A percentile compares a stretch with the other conserved stretches of the same genome.
phyloP scores from a whole-genome alignment of 2,113 vertebrate genomes.

The Myodes glareolus region DNA sequence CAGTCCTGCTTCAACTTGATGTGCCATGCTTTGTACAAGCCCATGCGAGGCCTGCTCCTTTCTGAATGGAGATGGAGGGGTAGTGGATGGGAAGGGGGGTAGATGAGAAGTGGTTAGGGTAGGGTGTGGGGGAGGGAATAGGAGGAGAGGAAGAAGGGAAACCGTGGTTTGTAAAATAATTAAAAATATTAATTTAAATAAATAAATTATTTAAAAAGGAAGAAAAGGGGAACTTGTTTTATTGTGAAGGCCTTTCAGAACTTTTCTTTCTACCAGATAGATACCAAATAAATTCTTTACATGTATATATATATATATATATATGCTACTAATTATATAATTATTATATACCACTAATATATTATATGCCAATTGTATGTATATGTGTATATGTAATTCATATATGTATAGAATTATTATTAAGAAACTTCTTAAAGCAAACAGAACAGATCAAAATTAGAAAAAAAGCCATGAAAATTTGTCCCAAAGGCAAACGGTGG shows the following conservation, averaged over 20 bases:
- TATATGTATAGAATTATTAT: not conserved
- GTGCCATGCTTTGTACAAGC: no score
- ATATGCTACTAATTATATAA: not conserved
- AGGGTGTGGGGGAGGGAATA: no score
- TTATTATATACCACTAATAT: not conserved
- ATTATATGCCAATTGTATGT: not conserved
- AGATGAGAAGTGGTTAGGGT: no score
- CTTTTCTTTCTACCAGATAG: not conserved
- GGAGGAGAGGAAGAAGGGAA: no score
- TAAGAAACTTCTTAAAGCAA: constrained; percentile 46
- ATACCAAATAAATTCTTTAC: constrained; percentile 49
- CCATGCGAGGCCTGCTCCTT: no score
- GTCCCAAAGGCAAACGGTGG: constrained; percentile 60
- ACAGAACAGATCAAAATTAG: constrained; percentile 39
- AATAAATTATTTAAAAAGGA: not conserved
- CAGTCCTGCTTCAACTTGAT: no score
- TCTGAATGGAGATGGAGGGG: no score
- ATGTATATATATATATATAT: not conserved
- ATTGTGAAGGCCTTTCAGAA: not conserved
- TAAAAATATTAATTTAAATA: no score
- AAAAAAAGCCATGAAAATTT: constrained; percentile 34
- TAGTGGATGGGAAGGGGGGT: no score
- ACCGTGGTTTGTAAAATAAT: no score
- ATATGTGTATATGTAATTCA: not conserved
- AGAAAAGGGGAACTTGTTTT: not conserved